phyloP scores from a whole-genome alignment of 2,797 vertebrate species.

The Falco novaeseelandiae region DNA sequence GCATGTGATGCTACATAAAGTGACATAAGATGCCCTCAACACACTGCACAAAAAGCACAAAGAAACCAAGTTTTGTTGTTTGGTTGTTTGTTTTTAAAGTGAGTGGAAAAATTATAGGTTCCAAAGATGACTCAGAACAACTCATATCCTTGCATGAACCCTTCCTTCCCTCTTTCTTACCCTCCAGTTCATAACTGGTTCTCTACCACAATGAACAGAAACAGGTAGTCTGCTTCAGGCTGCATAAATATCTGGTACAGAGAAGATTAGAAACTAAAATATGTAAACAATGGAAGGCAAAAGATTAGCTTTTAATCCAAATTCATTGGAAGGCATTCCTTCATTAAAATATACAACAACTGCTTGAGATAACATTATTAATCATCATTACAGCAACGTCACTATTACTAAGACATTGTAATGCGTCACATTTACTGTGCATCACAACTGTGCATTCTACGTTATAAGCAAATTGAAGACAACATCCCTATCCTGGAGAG shows the following conservation, averaged over 20 bases:
- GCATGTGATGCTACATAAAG: neutral
- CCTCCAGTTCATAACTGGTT: neutral
- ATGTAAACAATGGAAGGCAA: neutral
- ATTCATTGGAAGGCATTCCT: neutral
- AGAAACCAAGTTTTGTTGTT: slow-evolving; percentile 7
- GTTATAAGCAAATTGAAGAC: neutral
- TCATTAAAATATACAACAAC: neutral
- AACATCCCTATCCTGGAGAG: neutral
- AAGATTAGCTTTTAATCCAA: neutral
- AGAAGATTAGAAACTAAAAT: neutral
- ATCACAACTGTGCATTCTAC: neutral
- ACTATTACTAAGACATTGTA: neutral
- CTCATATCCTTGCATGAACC: neutral
- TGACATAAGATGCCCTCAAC: neutral
- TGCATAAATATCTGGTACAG: neutral
- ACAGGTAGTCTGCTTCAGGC: neutral
- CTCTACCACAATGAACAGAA: neutral
- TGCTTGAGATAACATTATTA: neutral
- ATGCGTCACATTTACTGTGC: neutral
- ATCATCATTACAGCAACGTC: neutral
- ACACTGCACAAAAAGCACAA: neutral
- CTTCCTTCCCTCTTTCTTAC: neutral
- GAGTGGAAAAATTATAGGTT: neutral
- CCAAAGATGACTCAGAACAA: slow-evolving; percentile 20
- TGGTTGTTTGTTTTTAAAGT: neutral